Evolutionary conservation across 2,113 vertebrate genomes (phyloP).

Genomic region (human (Homo sapiens)): DNA sequence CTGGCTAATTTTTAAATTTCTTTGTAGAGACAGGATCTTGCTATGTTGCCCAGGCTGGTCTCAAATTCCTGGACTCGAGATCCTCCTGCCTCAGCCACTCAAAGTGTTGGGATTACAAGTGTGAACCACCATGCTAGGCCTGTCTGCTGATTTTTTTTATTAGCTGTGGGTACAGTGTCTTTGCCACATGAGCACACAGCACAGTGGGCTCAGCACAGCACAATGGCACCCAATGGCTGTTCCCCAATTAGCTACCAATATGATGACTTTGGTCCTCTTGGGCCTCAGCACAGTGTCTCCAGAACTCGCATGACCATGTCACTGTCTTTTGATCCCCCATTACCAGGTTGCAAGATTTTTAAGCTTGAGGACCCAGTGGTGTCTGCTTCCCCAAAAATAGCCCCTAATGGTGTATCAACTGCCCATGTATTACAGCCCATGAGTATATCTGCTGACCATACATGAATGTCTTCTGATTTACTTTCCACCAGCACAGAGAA

Average conservation of each 20-base stretch:
- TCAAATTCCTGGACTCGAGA: too few species aligned
- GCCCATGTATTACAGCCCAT: not conserved
- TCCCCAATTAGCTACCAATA: not conserved
- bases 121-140: too few species aligned
- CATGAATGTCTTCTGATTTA: not conserved
- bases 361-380: not conserved
- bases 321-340: not conserved
- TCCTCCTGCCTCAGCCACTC: too few species aligned
- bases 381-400: not conserved
- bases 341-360: not conserved
- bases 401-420: not conserved
- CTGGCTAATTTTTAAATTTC: too few species aligned
- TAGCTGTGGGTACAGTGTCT: not conserved
- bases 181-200: not conserved
- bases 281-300: not conserved
- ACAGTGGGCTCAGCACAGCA: not conserved
- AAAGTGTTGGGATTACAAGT: too few species aligned
- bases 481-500: not conserved
- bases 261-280: not conserved
- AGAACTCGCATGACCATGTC: not conserved
- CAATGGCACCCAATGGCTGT: not conserved
- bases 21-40: too few species aligned
- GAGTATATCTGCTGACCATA: not conserved
- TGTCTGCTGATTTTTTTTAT: not conserved
- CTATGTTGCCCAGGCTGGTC: too few species aligned